phyloP scores from a whole-genome alignment of 2,888 invertebrate genomes.

The Anticlea derivata region DNA sequence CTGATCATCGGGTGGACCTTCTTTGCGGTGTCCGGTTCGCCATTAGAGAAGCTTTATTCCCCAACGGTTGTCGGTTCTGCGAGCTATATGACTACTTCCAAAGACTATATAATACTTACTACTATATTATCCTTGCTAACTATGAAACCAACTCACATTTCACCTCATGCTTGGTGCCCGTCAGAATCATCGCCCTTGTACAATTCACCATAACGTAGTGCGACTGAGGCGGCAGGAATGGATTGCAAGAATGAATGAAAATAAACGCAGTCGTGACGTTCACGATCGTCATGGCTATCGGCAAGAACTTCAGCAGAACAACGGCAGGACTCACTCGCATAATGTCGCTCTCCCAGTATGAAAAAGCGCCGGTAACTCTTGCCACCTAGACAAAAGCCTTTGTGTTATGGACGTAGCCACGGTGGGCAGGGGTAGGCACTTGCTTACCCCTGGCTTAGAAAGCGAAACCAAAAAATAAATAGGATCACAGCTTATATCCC shows the following conservation, averaged over 20 bases:
- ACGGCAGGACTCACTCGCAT: constrained; percentile 66
- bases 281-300: constrained; percentile 63
- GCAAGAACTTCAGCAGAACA: constrained; percentile 67
- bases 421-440: no score
- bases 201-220: constrained; percentile 58
- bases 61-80: no score
- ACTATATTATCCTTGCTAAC: no score
- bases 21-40: no score
- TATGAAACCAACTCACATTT: constrained; percentile 48
- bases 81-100: no score
- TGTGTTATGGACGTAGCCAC: constrained; percentile 5
- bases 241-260: constrained; percentile 57
- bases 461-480: no score
- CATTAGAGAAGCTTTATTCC: no score
- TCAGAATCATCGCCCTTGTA: constrained; percentile 48
- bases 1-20: no score
- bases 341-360: constrained; percentile 70
- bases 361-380: constrained; percentile 66
- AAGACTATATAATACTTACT: no score
- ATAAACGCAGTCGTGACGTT: constrained; percentile 68
- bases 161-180: constrained; percentile 37
- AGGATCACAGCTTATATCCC: no score
- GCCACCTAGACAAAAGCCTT: constrained; percentile 56
- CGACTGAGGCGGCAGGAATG: constrained; percentile 40
- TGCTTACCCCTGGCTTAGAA: no score